phyloP scores from a whole-genome alignment of 1,140 invertebrate genomes.

The Palaemon carinicauda region DNA sequence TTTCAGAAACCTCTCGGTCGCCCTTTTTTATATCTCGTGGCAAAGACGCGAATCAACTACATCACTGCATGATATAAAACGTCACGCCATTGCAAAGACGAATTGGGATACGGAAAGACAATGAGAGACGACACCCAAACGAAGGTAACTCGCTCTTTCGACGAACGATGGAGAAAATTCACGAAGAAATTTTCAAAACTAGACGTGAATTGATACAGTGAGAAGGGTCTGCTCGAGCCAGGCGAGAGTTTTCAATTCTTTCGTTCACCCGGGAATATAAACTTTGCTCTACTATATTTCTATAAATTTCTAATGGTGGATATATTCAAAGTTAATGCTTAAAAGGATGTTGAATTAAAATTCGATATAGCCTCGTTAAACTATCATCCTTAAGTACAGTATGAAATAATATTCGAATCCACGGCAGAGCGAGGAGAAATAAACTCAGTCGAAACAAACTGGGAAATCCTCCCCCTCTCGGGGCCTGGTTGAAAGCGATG shows the following conservation, averaged over 20 bases:
- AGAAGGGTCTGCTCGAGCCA: not conserved
- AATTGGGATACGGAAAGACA: too few relatives aligned
- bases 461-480: not conserved
- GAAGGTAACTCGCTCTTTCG: not conserved
- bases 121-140: too few relatives aligned
- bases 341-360: too few relatives aligned
- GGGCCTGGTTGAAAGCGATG: constrained; percentile 31
- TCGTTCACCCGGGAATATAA: too few relatives aligned
- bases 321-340: not conserved
- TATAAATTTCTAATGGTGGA: not conserved
- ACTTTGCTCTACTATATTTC: too few relatives aligned
- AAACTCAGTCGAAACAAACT: not conserved
- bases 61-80: too few relatives aligned
- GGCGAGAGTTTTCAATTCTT: too few relatives aligned
- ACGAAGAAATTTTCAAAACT: constrained; percentile 27
- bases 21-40: not conserved
- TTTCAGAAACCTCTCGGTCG: not conserved
- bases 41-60: too few relatives aligned
- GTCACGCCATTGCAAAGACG: not conserved
- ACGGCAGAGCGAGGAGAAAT: not conserved
- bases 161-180: constrained; percentile 28
- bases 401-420: not conserved
- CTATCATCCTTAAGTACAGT: not conserved
- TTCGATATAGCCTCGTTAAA: not conserved
- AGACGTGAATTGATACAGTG: constrained; percentile 37